Evolutionary conservation across 2,888 invertebrate genomes (phyloP).

Genomic region (Drosophila meridionalis): DNA sequence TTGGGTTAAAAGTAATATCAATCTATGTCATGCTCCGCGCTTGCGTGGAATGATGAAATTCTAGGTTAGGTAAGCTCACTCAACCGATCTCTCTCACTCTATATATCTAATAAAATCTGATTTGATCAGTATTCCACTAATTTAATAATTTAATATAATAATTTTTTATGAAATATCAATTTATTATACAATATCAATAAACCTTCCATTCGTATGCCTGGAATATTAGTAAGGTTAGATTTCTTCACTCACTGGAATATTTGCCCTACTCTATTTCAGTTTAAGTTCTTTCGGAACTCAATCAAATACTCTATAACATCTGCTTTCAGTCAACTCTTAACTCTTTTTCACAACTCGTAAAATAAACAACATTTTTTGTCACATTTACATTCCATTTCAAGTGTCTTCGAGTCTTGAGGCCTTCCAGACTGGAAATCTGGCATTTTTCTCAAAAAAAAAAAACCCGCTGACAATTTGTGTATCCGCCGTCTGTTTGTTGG

Average conservation of each 20-base stretch:
- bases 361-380: conserved; percentile 26
- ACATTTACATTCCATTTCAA: conserved; percentile 29
- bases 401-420: conserved; percentile 41
- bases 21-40: no score
- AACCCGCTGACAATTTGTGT: conserved; percentile 57
- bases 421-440: conserved; percentile 22
- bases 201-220: not conserved
- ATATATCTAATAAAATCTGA: no score
- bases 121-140: not conserved
- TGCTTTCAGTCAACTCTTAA: conserved; percentile 5
- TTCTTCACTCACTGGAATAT: not conserved
- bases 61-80: not conserved
- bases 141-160: not conserved
- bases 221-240: not conserved
- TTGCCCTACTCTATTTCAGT: no score
- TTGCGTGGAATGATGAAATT: no score
- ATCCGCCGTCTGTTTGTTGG: conserved; percentile 7
- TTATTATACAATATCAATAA: no score
- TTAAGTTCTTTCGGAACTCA: not conserved
- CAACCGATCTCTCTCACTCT: not conserved
- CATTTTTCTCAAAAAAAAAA: conserved; percentile 1
- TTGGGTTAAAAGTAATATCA: no score
- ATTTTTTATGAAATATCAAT: not conserved
- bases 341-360: conserved; percentile 10
- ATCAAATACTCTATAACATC: not conserved